Evolutionary conservation across 2,797 vertebrate genomes (phyloP).

Genomic region (Erpetoichthys calabaricus): DNA sequence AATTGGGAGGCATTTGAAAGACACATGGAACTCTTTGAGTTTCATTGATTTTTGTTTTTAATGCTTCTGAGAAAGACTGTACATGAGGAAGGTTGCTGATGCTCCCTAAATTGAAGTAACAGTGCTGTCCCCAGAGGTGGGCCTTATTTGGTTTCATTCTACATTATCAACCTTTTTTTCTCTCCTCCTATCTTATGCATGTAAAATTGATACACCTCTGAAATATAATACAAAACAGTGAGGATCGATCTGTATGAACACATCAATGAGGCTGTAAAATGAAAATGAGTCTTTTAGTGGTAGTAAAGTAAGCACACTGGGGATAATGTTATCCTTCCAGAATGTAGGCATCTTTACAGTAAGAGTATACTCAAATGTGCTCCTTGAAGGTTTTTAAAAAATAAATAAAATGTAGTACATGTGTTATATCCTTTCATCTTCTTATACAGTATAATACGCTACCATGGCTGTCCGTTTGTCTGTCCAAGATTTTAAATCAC

Average conservation of each 20-base stretch:
- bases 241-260: not conserved
- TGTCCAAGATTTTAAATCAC: no score
- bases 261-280: no score
- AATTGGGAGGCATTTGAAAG: no score
- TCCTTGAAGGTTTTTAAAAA: no score
- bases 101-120: not conserved
- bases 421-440: no score
- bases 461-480: no score
- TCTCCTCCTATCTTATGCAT: not conserved
- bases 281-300: not conserved
- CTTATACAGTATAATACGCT: no score
- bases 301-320: constrained; percentile 1
- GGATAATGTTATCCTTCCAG: not conserved
- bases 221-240: not conserved
- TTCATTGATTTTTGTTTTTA: not conserved
- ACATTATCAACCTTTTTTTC: not conserved
- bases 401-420: no score
- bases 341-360: no score
- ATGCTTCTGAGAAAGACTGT: not conserved
- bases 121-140: not conserved
- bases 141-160: not conserved
- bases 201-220: not conserved
- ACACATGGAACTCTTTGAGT: no score
- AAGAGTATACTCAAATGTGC: no score
- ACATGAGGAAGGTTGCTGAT: not conserved